These are phyloP conservation scores for Hypomecis punctinalis DNA, from an alignment of 2,888 invertebrate genomes.

Conservation along the genomic window DNA sequence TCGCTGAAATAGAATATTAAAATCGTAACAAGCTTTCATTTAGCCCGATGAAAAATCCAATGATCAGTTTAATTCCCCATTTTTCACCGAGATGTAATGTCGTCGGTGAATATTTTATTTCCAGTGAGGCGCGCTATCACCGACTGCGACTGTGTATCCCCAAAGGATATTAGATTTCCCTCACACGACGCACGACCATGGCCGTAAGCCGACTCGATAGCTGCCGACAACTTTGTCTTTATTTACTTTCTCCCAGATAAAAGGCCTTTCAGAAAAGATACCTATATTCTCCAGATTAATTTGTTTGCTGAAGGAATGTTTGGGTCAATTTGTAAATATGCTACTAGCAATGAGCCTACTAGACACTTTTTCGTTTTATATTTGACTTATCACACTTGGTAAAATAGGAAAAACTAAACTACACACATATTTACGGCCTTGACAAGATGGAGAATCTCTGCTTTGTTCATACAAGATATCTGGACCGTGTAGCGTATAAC, in stretches of 20 bases:
- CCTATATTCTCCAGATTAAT: slow-evolving; percentile 20
- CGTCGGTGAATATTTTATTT: slow-evolving; percentile 69
- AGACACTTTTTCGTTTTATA: neutral
- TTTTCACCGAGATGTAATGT: slow-evolving; percentile 56
- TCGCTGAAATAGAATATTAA: no score
- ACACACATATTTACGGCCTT: no score
- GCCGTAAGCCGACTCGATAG: slow-evolving; percentile 48
- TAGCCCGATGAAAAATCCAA: neutral
- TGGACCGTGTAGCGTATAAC: no score
- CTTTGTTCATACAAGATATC: no score
- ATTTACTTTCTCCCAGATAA: slow-evolving; percentile 51
- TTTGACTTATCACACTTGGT: no score
- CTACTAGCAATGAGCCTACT: slow-evolving; percentile 11
- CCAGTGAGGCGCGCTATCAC: slow-evolving; percentile 60
- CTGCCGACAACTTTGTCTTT: slow-evolving; percentile 55
- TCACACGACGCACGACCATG: slow-evolving; percentile 55
- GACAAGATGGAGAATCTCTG: no score
- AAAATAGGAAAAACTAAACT: no score
- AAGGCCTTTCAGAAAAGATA: slow-evolving; percentile 26
- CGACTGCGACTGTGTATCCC: slow-evolving; percentile 62
- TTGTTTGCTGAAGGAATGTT: slow-evolving; percentile 17
- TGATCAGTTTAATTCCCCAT: neutral
- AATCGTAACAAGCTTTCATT: neutral
- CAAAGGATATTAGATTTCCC: slow-evolving; percentile 70
- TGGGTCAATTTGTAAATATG: slow-evolving; percentile 10